Evolutionary conservation across 2,797 vertebrate genomes (phyloP), one percentile per base, ranked within the genome.

Genomic region (Caiman crocodilus): DNA sequence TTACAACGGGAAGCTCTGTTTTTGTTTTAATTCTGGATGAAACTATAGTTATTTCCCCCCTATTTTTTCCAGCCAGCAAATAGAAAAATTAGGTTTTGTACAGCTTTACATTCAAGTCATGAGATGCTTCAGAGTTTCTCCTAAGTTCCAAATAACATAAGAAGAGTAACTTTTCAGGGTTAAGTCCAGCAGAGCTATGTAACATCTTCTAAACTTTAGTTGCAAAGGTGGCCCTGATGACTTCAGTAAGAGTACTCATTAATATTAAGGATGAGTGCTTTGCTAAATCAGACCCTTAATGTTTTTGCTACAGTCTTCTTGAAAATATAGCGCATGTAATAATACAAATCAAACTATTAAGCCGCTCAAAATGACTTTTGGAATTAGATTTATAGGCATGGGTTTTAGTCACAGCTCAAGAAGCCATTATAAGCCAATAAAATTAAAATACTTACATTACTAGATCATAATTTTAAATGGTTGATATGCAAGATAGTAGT

Each of bases 351-450:
- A 30, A 91, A 79, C 83, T 67, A 65, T 20, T 79, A 58, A 65
- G 60, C 25, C 81, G 67, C 60, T 59, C 56, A 57, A 74, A 75
- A 60, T 58, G 61, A 50, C 69, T 50, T 50, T 74, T 69, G 63
- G 76, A 84, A 91, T 84, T 75, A 84, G 84, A 84, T 91, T 79
- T 75, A 84, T 80, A 88, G 61, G 69, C 75, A 35, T 76, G 69
- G 76, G 67, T 35, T 80, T 91, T 91, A 83, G 76, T 76, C 76
- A 83, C 80, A 88, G 69, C 69, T 79, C 57, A 32, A 83, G 87
- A 84, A 76, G 80, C 88, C 85, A 84, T 91, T 91, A 87, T 88
- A 75, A 87, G 61, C 56, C 78, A 82, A 78, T 82, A 57, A 89
- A 78, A 60, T 85, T 89, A 79, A 85, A 79, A 86, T 86, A 65